Evolutionary conservation across 2,113 vertebrate genomes (phyloP).

Genomic region (Centrocercus urophasianus): DNA sequence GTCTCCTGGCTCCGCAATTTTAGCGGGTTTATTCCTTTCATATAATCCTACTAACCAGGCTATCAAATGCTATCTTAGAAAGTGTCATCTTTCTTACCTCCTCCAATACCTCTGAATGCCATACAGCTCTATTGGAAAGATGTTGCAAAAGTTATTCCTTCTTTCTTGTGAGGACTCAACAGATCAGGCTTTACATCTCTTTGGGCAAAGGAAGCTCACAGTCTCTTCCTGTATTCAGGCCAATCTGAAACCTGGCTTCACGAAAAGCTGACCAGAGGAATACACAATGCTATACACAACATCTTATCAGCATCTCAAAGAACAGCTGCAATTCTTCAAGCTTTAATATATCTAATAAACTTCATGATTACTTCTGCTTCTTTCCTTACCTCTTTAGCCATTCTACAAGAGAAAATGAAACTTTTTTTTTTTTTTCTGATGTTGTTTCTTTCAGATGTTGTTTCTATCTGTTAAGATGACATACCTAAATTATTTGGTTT

Average conservation of each 20-base stretch:
- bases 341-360: fast-evolving
- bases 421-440: neutral
- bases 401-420: neutral
- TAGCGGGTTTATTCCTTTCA: conserved; percentile 2
- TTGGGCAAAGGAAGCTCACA: neutral
- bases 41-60: conserved; percentile 25
- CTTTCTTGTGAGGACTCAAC: neutral
- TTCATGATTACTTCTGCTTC: neutral
- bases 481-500: neutral
- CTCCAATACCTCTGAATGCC: neutral
- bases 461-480: neutral
- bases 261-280: neutral
- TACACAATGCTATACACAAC: neutral
- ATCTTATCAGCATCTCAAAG: neutral
- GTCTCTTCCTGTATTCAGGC: neutral
- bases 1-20: conserved; percentile 19
- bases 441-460: neutral
- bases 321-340: neutral
- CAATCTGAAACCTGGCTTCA: neutral
- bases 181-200: neutral
- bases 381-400: neutral
- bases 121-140: neutral
- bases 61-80: conserved; percentile 9
- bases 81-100: conserved; percentile 41
- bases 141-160: neutral